These are phyloP conservation scores for Montipora cactus DNA, from an alignment of 64 coral and sea anemone genomes.

Conservation along the genomic window DNA sequence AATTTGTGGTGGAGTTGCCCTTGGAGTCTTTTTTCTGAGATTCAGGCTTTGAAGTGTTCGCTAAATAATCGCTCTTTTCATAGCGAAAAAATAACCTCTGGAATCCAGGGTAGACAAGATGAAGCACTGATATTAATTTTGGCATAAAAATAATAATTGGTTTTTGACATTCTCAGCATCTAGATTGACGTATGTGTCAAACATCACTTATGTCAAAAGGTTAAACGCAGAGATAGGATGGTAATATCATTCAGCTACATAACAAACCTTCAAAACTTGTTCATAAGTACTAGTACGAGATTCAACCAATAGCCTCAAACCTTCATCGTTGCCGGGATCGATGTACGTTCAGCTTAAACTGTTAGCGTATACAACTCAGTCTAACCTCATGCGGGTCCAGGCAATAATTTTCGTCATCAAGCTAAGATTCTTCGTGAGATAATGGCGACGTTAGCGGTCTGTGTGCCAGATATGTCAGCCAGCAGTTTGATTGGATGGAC, in stretches of 20 bases:
- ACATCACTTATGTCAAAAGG: not conserved
- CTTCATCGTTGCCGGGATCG: not conserved
- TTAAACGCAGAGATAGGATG: not conserved
- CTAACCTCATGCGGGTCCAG: slow-evolving; percentile 6
- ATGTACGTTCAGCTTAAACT: not conserved
- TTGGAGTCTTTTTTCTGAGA: not conserved
- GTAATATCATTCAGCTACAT: not conserved
- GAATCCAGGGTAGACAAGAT: too few species aligned
- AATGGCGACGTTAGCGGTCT: slow-evolving; percentile 9
- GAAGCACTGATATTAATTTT: not conserved
- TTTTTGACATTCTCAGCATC: not conserved
- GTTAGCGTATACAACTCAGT: not conserved
- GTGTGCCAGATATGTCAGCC: not conserved
- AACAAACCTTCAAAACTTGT: not conserved
- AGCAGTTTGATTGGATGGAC: not conserved
- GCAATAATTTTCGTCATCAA: slow-evolving; percentile 44
- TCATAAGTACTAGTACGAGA: not conserved
- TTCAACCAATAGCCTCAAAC: not conserved
- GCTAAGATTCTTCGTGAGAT: slow-evolving; percentile 37
- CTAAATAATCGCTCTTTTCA: too few species aligned
- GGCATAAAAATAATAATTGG: not conserved
- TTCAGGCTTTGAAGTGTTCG: not conserved
- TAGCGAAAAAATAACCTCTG: too few species aligned
- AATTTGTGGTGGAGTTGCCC: too few species aligned
- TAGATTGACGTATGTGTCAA: slow-evolving; percentile 1